Percentiles rank a stretch among this genome's conserved stretches.
Evolutionary conservation across 2,113 vertebrate genomes (phyloP).

Genomic region (Zonotrichia leucophrys): DNA sequence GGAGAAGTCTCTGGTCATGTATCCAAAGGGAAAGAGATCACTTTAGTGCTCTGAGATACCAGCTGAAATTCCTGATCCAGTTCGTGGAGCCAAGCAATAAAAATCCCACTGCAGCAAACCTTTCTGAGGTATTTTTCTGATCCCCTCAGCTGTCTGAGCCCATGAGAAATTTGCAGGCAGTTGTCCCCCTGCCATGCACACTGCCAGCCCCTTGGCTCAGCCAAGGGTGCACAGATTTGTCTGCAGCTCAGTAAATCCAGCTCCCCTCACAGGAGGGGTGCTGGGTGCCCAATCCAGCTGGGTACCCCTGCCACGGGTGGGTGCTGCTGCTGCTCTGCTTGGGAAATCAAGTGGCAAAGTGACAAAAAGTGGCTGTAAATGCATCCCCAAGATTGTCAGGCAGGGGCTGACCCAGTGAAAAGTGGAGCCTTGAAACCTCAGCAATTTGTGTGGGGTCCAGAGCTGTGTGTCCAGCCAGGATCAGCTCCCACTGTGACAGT

Average conservation of each 20-base stretch:
- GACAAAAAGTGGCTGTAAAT: not conserved
- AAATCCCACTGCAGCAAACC: not conserved
- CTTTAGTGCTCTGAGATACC: not conserved
- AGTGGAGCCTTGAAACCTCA: not conserved
- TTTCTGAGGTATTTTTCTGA: accelerated
- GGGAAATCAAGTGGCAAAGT: not conserved
- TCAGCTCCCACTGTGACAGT: not conserved
- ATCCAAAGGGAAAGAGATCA: not conserved
- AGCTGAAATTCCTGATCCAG: not conserved
- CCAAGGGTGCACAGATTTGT: not conserved
- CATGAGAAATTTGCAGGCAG: not conserved
- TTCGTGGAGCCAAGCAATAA: not conserved
- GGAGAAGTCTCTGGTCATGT: not conserved
- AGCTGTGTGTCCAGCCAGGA: not conserved
- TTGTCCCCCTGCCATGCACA: not conserved
- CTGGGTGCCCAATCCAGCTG: not conserved
- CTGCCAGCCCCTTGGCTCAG: not conserved
- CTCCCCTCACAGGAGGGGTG: not conserved
- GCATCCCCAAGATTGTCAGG: not conserved
- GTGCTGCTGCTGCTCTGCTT: not conserved
- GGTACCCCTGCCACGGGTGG: accelerated
- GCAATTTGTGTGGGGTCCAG: not conserved
- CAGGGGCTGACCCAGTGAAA: not conserved
- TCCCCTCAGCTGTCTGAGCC: not conserved
- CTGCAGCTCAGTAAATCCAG: not conserved